Evolutionary conservation across 2,888 invertebrate species (phyloP).

Genomic region (Schrankia costaestrigalis): DNA sequence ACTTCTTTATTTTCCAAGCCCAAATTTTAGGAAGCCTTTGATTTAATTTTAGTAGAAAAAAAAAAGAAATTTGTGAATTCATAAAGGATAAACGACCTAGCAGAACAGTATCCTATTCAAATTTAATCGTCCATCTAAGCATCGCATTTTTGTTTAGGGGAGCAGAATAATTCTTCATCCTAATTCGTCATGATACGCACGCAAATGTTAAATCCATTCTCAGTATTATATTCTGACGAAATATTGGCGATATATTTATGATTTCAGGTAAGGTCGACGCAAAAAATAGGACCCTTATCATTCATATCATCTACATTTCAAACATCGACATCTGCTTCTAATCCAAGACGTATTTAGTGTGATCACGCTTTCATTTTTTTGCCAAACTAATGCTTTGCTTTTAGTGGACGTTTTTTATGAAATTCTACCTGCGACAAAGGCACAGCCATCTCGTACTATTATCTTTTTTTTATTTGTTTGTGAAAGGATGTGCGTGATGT

Average conservation of each 20-base stretch:
- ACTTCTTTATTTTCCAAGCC: too few species aligned
- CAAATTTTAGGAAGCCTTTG: too few species aligned
- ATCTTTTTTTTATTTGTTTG: conserved; percentile 61
- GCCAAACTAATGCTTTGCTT: conserved; percentile 46
- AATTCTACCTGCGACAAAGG: conserved; percentile 69
- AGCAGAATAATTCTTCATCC: conserved; percentile 28
- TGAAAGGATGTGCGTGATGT: conserved; percentile 73
- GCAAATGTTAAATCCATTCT: conserved; percentile 15
- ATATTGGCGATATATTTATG: conserved; percentile 31
- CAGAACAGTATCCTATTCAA: neutral
- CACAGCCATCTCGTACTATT: conserved; percentile 55
- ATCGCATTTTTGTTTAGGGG: conserved; percentile 13
- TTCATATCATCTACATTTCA: conserved; percentile 48
- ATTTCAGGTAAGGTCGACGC: conserved; percentile 41
- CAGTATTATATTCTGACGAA: conserved; percentile 13
- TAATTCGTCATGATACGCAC: conserved; percentile 20
- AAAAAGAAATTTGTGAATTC: neutral
- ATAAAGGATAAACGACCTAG: neutral
- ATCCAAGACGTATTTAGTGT: conserved; percentile 57
- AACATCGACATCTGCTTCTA: conserved; percentile 69
- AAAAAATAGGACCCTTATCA: conserved; percentile 59
- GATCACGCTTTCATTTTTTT: conserved; percentile 72
- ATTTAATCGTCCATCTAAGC: conserved; percentile 12
- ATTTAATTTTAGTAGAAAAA: too few species aligned
- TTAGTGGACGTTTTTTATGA: conserved; percentile 52